Evolutionary conservation across 2,797 vertebrate genomes (phyloP).

Genomic region (Sebastolobus altivelis): DNA sequence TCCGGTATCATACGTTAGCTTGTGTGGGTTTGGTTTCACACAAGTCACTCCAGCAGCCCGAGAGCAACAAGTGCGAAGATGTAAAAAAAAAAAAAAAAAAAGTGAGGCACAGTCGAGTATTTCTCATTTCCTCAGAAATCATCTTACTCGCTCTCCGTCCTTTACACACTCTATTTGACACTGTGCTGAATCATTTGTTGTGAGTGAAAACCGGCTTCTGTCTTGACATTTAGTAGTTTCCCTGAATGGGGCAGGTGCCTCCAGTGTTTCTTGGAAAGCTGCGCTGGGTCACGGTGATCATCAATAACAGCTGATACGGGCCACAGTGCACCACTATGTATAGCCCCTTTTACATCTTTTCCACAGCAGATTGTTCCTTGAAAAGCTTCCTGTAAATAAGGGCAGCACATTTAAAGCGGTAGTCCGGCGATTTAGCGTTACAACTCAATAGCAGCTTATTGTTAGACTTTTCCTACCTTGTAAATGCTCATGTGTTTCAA

Average conservation of each 20-base stretch:
- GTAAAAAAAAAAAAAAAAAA: too few relatives aligned
- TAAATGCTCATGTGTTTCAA: not conserved
- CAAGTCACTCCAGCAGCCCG: not conserved
- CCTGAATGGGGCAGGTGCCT: conserved; percentile 14
- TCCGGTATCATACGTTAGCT: not conserved
- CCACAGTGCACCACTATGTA: not conserved
- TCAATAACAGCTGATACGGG: conserved; percentile 19
- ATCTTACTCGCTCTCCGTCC: not conserved
- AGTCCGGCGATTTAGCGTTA: not conserved
- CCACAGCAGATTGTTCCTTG: not conserved
- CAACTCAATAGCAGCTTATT: not conserved
- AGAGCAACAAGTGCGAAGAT: not conserved
- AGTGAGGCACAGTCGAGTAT: not conserved
- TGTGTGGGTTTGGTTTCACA: conserved; percentile 1
- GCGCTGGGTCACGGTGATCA: not conserved
- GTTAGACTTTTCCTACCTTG: not conserved
- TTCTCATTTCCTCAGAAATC: not conserved
- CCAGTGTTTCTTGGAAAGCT: conserved; percentile 61
- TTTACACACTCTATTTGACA: not conserved
- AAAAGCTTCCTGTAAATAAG: not conserved
- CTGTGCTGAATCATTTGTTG: conserved; percentile 30
- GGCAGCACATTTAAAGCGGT: not conserved
- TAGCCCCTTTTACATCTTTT: not conserved
- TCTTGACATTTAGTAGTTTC: conserved; percentile 37
- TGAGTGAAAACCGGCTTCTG: conserved; percentile 22